A percentile compares a stretch with the other conserved stretches of the same genome.
These are phyloP conservation scores for Clusia tigrina DNA, from an alignment of 2,888 invertebrate species.

Conservation along the genomic window DNA sequence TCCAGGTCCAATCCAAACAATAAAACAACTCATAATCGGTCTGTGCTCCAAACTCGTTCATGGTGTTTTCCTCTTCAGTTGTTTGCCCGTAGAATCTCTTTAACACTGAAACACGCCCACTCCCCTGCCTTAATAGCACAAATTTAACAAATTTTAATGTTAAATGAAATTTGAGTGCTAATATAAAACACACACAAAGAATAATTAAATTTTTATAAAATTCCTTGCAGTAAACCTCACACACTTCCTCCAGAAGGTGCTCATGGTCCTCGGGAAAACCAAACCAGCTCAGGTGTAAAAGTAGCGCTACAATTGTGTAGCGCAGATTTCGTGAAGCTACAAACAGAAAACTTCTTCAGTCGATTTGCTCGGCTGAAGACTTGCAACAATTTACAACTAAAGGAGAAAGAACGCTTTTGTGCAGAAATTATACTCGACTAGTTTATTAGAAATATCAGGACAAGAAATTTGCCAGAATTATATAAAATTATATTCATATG, in stretches of 20 bases:
- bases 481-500: too few species aligned
- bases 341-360: slow-evolving; percentile 13
- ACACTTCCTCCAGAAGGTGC: slow-evolving; percentile 73
- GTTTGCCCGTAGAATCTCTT: too few species aligned
- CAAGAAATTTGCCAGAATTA: too few species aligned
- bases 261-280: slow-evolving; percentile 78
- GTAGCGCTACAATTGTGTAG: slow-evolving; percentile 29
- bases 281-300: slow-evolving; percentile 75
- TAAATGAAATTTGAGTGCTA: not conserved
- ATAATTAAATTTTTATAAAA: slow-evolving; percentile 16
- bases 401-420: too few species aligned
- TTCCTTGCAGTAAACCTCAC: slow-evolving; percentile 70
- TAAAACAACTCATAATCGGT: too few species aligned
- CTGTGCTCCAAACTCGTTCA: too few species aligned
- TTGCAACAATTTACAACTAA: slow-evolving; percentile 14
- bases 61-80: too few species aligned
- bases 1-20: too few species aligned
- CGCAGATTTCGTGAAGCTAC: slow-evolving; percentile 21
- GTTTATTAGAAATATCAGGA: too few species aligned
- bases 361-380: slow-evolving; percentile 10
- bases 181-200: not conserved
- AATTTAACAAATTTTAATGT: not conserved
- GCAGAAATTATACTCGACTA: slow-evolving; percentile 5
- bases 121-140: too few species aligned
- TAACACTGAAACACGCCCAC: not conserved